Base-by-base conservation (phyloP, 2,113 vertebrate genomes). In the Piliocolobus tephrosceles region DNA sequence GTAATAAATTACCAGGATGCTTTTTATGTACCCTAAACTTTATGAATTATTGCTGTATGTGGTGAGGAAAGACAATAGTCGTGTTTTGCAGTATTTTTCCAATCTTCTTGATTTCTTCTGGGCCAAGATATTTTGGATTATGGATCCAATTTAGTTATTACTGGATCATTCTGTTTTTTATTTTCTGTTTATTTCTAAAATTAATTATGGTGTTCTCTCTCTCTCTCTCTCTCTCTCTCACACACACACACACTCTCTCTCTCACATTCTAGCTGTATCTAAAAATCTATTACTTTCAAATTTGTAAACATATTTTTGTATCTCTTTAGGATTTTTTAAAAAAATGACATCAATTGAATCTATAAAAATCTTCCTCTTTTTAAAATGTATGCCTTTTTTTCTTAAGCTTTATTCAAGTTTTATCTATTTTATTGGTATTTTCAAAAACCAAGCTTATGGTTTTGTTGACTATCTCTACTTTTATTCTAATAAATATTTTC, bases 401-500 rank as follows among this genome's bases (percentile, higher is more conserved):
- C 79, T 81, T 18, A 14, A 93, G 11, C 27, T 52, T 91, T 95
- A 75, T 40, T 58, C 5, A 68, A 52, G 18, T 3, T 35, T 79
- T 68, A 61, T 38, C 47, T 81, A 1, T 55, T 94, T 79, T 78
- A 90, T 38, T 94, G 52, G 57, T 70, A 89, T 45, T 72, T 55
- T 76, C 47, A 80, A 80, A 83, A 82, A 84, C 52, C 20, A 61
- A 93, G 35, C 2, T 38, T 83, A 27, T 64, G 25, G 25, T 79
- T 96, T 82, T 88, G 12, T 18, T 91, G 52, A 70, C 22, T 50
- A 3, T 38, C 12, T 84, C 16, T 32, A 13, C 57, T 30, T 94
- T 94, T 93, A 55, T 94, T 88, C 50, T 58, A 80, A n/a, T 84
- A 85, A 84, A 84, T 45, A 87, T n/a, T 80, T 79, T 86, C 30